phyloP scores from a whole-genome alignment of 2,113 vertebrate genomes.

The Etheostoma spectabile region DNA sequence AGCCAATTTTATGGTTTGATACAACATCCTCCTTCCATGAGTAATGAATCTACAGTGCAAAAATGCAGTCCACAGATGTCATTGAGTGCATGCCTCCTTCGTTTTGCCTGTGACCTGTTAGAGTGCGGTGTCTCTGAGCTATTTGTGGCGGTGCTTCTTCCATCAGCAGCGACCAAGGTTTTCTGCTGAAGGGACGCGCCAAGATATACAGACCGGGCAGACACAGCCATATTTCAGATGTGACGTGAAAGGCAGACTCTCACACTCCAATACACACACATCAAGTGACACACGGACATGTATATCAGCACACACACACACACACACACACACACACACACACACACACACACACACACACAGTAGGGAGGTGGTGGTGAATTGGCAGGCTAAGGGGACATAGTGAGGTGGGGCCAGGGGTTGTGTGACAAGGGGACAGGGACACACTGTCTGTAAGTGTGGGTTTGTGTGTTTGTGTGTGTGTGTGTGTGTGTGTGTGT shows the following conservation, averaged over 20 bases:
- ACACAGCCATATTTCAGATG: constrained; percentile 75
- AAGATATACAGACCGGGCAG: constrained; percentile 70
- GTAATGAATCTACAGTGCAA: constrained; percentile 44
- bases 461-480: constrained; percentile 54
- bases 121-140: constrained; percentile 51
- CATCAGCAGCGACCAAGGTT: constrained; percentile 75
- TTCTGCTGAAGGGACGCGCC: constrained; percentile 61
- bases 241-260: constrained; percentile 45
- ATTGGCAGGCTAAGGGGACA: constrained; percentile 65
- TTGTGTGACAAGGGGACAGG: constrained; percentile 74
- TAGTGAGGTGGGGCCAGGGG: constrained; percentile 69
- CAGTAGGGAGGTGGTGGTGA: constrained; percentile 46
- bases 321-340: constrained; percentile 28
- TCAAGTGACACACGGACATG: constrained; percentile 36
- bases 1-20: constrained; percentile 25
- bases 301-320: constrained; percentile 45
- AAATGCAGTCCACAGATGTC: constrained; percentile 34
- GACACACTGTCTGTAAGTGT: constrained; percentile 50
- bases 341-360: constrained; percentile 30
- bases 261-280: constrained; percentile 60
- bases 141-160: constrained; percentile 66
- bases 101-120: constrained; percentile 60
- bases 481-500: constrained; percentile 41
- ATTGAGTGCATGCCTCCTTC: constrained; percentile 30
- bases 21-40: constrained; percentile 12